phyloP scores from a whole-genome alignment of 2,797 vertebrate species.

The Gephyroberyx darwinii region DNA sequence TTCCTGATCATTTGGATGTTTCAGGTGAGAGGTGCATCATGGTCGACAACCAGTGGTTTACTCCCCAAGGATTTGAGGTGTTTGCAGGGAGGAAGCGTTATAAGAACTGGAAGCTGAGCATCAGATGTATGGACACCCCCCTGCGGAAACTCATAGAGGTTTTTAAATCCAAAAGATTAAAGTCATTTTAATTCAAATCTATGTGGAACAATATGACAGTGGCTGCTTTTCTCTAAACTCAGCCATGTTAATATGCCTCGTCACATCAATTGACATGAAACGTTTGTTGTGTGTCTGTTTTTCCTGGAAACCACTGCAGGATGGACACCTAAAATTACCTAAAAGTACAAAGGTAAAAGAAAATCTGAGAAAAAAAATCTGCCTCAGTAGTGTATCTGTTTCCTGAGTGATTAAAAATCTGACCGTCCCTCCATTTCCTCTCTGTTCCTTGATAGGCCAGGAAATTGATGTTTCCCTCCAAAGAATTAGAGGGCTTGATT shows the following conservation, averaged over 20 bases:
- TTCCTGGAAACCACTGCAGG: constrained; percentile 44
- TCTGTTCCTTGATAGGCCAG: constrained; percentile 40
- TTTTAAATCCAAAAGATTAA: neutral
- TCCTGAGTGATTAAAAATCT: neutral
- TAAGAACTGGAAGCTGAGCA: constrained; percentile 79
- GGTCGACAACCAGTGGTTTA: constrained; percentile 55
- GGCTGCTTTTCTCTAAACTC: neutral
- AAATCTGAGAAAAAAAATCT: neutral
- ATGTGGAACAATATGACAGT: neutral
- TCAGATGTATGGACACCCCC: constrained; percentile 51
- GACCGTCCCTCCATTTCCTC: fast-evolving
- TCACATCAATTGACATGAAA: neutral
- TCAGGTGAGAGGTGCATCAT: constrained; percentile 73
- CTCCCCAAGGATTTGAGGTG: constrained; percentile 70
- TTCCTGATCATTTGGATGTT: constrained; percentile 13
- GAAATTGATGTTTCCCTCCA: constrained; percentile 9
- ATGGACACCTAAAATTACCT: constrained; percentile 50
- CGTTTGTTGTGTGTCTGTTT: neutral
- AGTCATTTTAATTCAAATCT: neutral
- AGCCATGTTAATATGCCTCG: neutral
- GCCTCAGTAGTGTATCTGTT: neutral
- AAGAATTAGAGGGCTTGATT: neutral
- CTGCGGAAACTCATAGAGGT: constrained; percentile 75
- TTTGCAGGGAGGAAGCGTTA: constrained; percentile 50
- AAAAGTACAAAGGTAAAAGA: constrained; percentile 26